A percentile compares a stretch with the other conserved stretches of the same genome.
Conservation (phyloP, 1,140 invertebrate genomes). For the Pseudomyrmex concolor region DNA sequence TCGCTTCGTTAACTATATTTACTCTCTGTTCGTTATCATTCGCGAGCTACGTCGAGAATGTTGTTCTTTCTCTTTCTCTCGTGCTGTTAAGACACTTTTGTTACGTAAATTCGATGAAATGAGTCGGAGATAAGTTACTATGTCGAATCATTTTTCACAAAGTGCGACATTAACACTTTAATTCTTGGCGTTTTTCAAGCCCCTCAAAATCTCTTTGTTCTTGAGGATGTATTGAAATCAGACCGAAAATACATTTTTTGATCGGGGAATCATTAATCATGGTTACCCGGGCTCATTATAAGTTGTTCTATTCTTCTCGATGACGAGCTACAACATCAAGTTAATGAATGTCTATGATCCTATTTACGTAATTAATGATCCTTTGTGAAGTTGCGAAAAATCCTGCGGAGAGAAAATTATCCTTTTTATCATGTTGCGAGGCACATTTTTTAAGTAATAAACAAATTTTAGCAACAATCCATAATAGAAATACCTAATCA, state of each 20-base stretch:
- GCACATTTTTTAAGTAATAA: background rate
- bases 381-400: constrained; percentile 18
- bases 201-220: background rate
- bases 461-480: no score
- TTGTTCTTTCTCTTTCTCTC: background rate
- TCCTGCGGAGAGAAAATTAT: constrained; percentile 32
- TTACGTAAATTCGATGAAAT: no score
- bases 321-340: constrained; percentile 53
- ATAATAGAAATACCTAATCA: no score
- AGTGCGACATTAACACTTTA: background rate
- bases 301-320: constrained; percentile 53
- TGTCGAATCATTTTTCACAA: background rate
- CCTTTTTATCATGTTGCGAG: constrained; percentile 13
- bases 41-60: background rate
- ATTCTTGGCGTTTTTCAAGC: background rate
- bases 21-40: constrained; percentile 3
- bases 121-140: background rate
- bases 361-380: constrained; percentile 58
- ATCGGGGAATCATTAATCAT: constrained; percentile 38
- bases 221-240: constrained; percentile 26
- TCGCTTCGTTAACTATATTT: background rate
- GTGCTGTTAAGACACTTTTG: no score
- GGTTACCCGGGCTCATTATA: constrained; percentile 38
- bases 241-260: constrained; percentile 34
- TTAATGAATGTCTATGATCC: constrained; percentile 60